Evolutionary conservation across 2,888 invertebrate genomes (phyloP).

Genomic region (Diaphora mendica): DNA sequence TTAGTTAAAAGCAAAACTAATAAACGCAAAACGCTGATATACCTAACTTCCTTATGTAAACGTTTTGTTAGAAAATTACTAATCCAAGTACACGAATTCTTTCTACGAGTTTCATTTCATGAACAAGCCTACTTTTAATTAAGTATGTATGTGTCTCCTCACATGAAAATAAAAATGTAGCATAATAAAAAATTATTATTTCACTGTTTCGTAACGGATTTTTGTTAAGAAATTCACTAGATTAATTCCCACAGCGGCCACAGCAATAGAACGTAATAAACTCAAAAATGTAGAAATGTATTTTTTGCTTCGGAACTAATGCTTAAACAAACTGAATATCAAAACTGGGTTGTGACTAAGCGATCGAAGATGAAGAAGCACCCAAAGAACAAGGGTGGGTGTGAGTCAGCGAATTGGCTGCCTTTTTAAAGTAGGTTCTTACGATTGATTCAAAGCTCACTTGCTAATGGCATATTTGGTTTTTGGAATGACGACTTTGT

Average conservation of each 20-base stretch:
- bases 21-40: background rate
- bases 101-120: background rate
- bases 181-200: background rate
- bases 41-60: background rate
- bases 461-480: constrained; percentile 79
- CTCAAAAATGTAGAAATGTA: background rate
- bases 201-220: background rate
- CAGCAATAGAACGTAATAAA: background rate
- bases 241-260: background rate
- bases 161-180: background rate
- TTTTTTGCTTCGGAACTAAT: constrained; percentile 18
- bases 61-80: background rate
- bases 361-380: constrained; percentile 66
- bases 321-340: constrained; percentile 55
- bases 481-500: constrained; percentile 75
- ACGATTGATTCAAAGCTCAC: constrained; percentile 76
- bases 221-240: background rate
- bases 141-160: background rate
- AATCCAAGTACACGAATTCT: background rate
- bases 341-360: constrained; percentile 54
- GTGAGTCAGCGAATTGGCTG: constrained; percentile 80
- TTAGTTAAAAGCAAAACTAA: background rate
- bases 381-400: constrained; percentile 71
- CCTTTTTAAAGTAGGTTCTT: constrained; percentile 66
- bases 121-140: background rate